Evolutionary conservation across 2,113 vertebrate species (phyloP).

Genomic region (Cololabis saira): DNA sequence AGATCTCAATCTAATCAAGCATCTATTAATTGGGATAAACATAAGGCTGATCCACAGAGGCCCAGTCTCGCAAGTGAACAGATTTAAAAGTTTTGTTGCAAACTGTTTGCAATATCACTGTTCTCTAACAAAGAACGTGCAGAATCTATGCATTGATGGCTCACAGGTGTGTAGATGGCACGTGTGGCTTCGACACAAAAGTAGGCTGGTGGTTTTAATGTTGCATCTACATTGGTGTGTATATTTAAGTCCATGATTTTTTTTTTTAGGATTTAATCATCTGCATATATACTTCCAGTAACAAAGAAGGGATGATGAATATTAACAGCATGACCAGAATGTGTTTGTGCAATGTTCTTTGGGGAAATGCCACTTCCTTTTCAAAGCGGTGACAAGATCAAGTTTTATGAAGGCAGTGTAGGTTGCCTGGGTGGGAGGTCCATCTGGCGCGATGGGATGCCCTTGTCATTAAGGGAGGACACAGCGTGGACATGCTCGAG

Average conservation of each 20-base stretch:
- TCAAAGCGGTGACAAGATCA: constrained; percentile 66
- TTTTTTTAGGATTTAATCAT: not conserved
- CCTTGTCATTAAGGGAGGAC: constrained; percentile 71
- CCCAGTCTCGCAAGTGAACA: too few species aligned
- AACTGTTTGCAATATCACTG: too few species aligned
- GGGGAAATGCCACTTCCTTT: constrained; percentile 52
- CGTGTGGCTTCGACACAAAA: not conserved
- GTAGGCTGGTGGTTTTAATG: not conserved
- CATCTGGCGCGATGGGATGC: constrained; percentile 77
- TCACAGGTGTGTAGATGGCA: not conserved
- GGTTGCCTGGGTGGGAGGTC: constrained; percentile 68
- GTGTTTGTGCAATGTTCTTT: constrained; percentile 35
- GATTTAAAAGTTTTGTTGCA: too few species aligned
- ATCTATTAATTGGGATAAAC: too few species aligned
- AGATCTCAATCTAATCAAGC: too few species aligned
- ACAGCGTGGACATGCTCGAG: constrained; percentile 64
- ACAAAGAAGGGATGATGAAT: constrained; percentile 20
- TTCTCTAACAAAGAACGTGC: too few species aligned
- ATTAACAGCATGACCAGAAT: constrained; percentile 45
- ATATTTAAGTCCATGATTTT: not conserved
- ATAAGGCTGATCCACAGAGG: too few species aligned
- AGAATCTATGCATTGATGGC: too few species aligned
- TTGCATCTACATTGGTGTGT: not conserved
- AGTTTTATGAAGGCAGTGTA: constrained; percentile 63
- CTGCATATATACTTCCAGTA: not conserved